Evolutionary conservation across 1,140 invertebrate genomes (phyloP).

Genomic region (Listronotus oregonensis): DNA sequence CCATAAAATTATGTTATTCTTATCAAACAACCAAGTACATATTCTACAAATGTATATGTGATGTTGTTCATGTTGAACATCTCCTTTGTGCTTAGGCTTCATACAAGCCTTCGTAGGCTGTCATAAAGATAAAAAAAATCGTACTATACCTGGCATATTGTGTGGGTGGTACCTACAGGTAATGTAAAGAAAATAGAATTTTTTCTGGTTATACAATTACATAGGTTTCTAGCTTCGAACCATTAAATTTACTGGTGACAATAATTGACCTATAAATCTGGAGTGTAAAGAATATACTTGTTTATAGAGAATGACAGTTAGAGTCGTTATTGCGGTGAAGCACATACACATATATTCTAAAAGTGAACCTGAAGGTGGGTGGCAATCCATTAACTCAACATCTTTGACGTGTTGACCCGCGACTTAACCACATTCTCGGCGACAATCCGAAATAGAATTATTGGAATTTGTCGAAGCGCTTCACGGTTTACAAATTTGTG

Average conservation of each 20-base stretch:
- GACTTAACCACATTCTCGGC: constrained; percentile 5
- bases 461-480: constrained; percentile 31
- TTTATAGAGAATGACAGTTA: constrained; percentile 30
- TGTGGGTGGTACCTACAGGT: constrained; percentile 15
- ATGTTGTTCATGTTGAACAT: too few species aligned
- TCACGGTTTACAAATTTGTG: constrained; percentile 16
- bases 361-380: constrained; percentile 37
- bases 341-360: constrained; percentile 23
- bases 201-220: constrained; percentile 27
- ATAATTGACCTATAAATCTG: constrained; percentile 38
- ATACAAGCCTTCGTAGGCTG: too few species aligned
- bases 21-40: too few species aligned
- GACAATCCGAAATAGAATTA: constrained; percentile 38
- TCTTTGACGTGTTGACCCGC: constrained; percentile 28
- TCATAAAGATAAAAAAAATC: too few species aligned
- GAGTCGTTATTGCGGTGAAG: constrained; percentile 27
- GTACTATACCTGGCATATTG: background rate
- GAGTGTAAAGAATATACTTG: constrained; percentile 33
- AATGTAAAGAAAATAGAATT: constrained; percentile 23
- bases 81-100: too few species aligned
- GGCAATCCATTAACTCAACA: constrained; percentile 36
- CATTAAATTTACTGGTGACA: constrained; percentile 29
- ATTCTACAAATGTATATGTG: too few species aligned
- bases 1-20: too few species aligned
- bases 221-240: constrained; percentile 13